Evolutionary conservation across 92 coral and sea anemone species (phyloP).

Genomic region (Nematostella vectensis): DNA sequence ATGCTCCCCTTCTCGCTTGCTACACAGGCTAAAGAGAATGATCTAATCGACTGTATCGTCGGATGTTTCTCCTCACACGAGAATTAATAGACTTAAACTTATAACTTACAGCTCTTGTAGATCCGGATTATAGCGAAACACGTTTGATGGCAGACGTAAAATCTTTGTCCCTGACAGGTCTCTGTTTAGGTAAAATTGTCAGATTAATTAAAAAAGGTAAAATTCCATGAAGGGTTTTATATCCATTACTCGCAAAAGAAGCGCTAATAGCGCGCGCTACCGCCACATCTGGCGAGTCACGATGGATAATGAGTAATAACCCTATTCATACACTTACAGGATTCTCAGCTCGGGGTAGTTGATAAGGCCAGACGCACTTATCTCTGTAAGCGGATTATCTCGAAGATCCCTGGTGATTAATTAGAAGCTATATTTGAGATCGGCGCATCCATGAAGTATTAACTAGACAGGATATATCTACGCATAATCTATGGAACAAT

Average conservation of each 20-base stretch:
- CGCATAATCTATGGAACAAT: too few relatives aligned
- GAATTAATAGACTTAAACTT: not conserved
- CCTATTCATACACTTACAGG: slow-evolving; percentile 11
- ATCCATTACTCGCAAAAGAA: not conserved
- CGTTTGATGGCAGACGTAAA: not conserved
- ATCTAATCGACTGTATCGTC: not conserved
- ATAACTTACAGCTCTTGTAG: slow-evolving; percentile 2
- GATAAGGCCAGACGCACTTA: slow-evolving; percentile 6
- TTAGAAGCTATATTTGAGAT: not conserved
- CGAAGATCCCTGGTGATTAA: not conserved
- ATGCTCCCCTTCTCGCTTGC: too few relatives aligned
- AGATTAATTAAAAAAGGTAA: not conserved
- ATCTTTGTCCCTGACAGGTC: not conserved
- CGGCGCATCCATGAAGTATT: too few relatives aligned
- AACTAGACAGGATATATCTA: too few relatives aligned
- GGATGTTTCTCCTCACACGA: not conserved
- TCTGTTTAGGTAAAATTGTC: not conserved
- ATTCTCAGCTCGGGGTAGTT: slow-evolving; percentile 10
- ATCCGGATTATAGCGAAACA: not conserved
- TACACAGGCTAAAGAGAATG: too few relatives aligned
- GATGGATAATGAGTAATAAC: not conserved
- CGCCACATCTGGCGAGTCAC: too few relatives aligned
- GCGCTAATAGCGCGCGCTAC: not conserved
- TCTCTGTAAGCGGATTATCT: slow-evolving; percentile 4
- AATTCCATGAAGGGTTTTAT: not conserved